Base-by-base conservation (phyloP, 1,140 invertebrate genomes). In the Halesus radiatus region DNA sequence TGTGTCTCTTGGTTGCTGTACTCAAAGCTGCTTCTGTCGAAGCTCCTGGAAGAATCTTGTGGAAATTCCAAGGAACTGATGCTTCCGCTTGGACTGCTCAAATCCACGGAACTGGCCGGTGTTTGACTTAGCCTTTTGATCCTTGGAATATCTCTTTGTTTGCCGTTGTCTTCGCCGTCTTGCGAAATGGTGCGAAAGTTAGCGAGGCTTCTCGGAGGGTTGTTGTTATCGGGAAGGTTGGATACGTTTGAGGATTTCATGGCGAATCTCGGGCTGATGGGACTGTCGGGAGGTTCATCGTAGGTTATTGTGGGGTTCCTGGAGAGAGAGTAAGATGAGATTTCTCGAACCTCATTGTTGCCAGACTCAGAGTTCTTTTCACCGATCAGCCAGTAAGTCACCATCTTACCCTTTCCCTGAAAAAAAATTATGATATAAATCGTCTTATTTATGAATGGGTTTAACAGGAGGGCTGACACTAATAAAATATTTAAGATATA, bases 381-480 rank as follows among this genome's bases (percentile, higher is more conserved):
- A 13, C 96, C 96, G 58, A 93, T 91, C 26, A 98, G 89, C 97
- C 97, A 98, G 87, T 97, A 98, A 3, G 97, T 98, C 73, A 94
- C 93, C 91, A 97, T 93, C 86, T 92, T 92, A 58, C 96, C 96
- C 91, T 97, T 98, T 13, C 96, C 96, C 94, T 96, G 86, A 76
- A 88, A 90, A 82, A 15, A 68, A 22, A 66, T 10, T 5, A 64
- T 26, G 20, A 45, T 53, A 54, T 32, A 32, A 6, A 32, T 32
- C 0, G 6, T 32, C 3, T 32, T n/a, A n/a, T n/a, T n/a, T n/a
- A n/a, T n/a, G n/a, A n/a, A n/a, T n/a, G n/a, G n/a, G n/a, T n/a
- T n/a, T n/a, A n/a, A n/a, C n/a, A n/a, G n/a, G n/a, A n/a, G n/a
- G n/a, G n/a, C n/a, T n/a, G 26, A 29, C 5, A 29, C 26, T 29